Evolutionary conservation across 1,140 invertebrate genomes (phyloP).

Genomic region (Zaprionus nigranus): DNA sequence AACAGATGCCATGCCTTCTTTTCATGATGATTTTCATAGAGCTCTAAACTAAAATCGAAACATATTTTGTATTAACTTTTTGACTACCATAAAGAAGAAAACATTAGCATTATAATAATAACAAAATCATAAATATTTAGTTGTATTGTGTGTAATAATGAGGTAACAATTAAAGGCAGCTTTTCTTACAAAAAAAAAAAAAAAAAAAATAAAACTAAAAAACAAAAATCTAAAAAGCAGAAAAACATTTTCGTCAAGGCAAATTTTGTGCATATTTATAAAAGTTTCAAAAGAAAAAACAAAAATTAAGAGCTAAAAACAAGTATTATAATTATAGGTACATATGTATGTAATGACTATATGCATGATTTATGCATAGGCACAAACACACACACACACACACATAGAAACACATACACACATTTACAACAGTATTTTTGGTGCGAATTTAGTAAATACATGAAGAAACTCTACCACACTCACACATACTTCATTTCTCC

Average conservation of each 20-base stretch:
- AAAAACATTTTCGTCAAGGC: neutral
- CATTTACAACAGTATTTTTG: slow-evolving; percentile 56
- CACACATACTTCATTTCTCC: slow-evolving; percentile 18
- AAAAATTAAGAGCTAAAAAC: slow-evolving; percentile 12
- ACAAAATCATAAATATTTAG: slow-evolving; percentile 42
- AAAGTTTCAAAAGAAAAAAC: slow-evolving; percentile 25
- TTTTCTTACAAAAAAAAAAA: slow-evolving; percentile 49
- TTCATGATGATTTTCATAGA: slow-evolving; percentile 55
- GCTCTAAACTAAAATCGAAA: slow-evolving; percentile 53
- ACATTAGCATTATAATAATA: slow-evolving; percentile 15
- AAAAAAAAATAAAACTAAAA: neutral
- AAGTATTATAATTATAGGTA: slow-evolving; percentile 68
- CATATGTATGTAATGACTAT: slow-evolving; percentile 36
- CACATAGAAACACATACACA: slow-evolving; percentile 28
- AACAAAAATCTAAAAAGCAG: neutral
- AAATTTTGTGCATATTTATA: slow-evolving; percentile 49
- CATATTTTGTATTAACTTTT: slow-evolving; percentile 80
- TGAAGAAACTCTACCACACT: slow-evolving; percentile 9
- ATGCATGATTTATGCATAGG: slow-evolving; percentile 34
- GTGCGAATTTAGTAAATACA: slow-evolving; percentile 57
- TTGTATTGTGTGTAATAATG: slow-evolving; percentile 47
- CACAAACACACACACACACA: slow-evolving; percentile 5
- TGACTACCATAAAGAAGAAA: slow-evolving; percentile 46
- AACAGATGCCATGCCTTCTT: slow-evolving; percentile 55
- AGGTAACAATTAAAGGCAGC: slow-evolving; percentile 40